Conservation (phyloP, 2,113 vertebrate genomes). For the Nanorana parkeri region DNA sequence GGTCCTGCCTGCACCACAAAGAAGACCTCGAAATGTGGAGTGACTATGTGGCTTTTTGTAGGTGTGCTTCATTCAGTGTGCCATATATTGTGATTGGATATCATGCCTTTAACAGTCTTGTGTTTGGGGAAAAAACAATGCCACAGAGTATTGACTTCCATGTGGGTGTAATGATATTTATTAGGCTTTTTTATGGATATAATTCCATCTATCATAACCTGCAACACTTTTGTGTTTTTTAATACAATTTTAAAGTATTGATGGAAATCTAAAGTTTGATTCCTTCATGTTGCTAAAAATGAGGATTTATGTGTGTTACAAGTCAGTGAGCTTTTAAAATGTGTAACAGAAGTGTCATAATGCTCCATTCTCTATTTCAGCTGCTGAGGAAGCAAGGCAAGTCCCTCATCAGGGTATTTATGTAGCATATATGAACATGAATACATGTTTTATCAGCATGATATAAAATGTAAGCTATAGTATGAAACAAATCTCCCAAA, state of each 20-base stretch:
- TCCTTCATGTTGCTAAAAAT: too few relatives aligned
- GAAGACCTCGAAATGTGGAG: slow-evolving; percentile 31
- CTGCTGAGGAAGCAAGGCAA: too few relatives aligned
- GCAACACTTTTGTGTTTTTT: slow-evolving; percentile 30
- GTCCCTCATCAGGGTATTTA: too few relatives aligned
- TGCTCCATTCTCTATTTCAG: too few relatives aligned
- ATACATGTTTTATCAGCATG: too few relatives aligned
- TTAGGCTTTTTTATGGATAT: slow-evolving; percentile 7
- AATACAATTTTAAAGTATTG: slow-evolving; percentile 20
- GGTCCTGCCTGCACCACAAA: slow-evolving; percentile 9
- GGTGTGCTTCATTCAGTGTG: slow-evolving; percentile 48
- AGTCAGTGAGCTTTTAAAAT: too few relatives aligned
- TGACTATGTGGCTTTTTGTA: slow-evolving; percentile 41
- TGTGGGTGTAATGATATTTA: slow-evolving; percentile 27
- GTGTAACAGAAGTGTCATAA: too few relatives aligned
- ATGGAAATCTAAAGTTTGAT: too few relatives aligned
- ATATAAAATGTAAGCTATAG: too few relatives aligned
- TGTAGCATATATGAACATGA: too few relatives aligned
- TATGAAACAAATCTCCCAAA: too few relatives aligned
- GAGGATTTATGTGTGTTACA: too few relatives aligned
- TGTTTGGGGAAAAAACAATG: not conserved
- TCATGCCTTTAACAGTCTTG: slow-evolving; percentile 28
- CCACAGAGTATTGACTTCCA: slow-evolving; percentile 40
- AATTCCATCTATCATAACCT: slow-evolving; percentile 9
- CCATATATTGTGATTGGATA: slow-evolving; percentile 41